A percentile compares a stretch with the other conserved stretches of the same genome.
phyloP scores from a whole-genome alignment of 2,888 invertebrate genomes.

The Hypercompe scribonia region DNA sequence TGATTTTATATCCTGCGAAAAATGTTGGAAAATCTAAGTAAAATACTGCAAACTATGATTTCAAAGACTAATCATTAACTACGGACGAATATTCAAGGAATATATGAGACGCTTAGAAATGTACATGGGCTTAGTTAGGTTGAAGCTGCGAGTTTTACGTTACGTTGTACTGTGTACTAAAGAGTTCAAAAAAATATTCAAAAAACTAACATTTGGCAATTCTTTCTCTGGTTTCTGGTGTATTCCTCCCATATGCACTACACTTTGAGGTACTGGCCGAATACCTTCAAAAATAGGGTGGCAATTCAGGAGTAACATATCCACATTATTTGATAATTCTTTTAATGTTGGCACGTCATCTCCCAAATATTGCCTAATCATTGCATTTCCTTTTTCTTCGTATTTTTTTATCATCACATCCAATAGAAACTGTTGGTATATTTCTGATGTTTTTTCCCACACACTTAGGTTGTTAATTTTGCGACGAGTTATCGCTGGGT shows the following conservation, averaged over 20 bases:
- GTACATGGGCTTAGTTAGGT: no score
- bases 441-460: slow-evolving; percentile 54
- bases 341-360: slow-evolving; percentile 38
- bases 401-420: background rate
- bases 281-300: slow-evolving; percentile 57
- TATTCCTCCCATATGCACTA: slow-evolving; percentile 58
- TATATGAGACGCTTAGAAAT: no score
- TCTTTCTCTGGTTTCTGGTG: slow-evolving; percentile 46
- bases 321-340: slow-evolving; percentile 54
- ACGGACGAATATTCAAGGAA: no score
- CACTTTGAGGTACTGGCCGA: slow-evolving; percentile 56
- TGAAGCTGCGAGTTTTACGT: no score
- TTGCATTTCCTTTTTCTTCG: slow-evolving; percentile 17
- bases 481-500: slow-evolving; percentile 43
- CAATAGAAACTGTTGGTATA: background rate
- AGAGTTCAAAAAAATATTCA: no score
- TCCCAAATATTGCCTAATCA: slow-evolving; percentile 47
- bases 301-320: slow-evolving; percentile 57
- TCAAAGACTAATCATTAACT: no score
- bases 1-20: no score
- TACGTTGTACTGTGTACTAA: no score
- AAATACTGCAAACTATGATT: no score
- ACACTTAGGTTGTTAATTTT: slow-evolving; percentile 50
- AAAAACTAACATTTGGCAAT: slow-evolving; percentile 50
- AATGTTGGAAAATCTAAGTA: background rate